Percentiles rank a stretch among this genome's conserved stretches.
Conservation (phyloP, 2,113 vertebrate genomes). For the Mesoclemmys tuberculata region DNA sequence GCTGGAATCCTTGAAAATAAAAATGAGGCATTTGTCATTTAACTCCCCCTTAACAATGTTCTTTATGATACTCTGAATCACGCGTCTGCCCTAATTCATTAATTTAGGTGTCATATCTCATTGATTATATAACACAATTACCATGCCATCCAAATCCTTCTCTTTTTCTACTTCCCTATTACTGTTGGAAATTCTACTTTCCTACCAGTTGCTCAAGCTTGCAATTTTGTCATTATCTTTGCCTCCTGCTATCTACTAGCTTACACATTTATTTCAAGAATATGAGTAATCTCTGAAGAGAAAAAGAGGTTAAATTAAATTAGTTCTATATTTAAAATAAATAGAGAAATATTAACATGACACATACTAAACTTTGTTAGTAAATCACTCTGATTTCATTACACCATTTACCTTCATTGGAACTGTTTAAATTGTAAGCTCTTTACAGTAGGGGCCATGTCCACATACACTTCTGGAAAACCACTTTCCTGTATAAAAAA, state of each 20-base stretch:
- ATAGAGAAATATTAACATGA: not conserved
- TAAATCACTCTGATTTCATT: not conserved
- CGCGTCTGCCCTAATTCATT: not conserved
- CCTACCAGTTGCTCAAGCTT: too few species aligned
- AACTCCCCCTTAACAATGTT: not conserved
- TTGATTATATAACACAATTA: not conserved
- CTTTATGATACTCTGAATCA: not conserved
- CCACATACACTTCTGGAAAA: not conserved
- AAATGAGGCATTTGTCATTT: not conserved
- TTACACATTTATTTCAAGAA: not conserved
- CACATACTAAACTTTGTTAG: not conserved
- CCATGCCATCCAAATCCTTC: not conserved
- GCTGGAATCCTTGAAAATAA: slow-evolving; percentile 43
- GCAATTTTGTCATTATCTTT: not conserved
- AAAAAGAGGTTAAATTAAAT: not conserved
- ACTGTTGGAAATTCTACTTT: not conserved
- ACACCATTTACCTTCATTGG: not conserved
- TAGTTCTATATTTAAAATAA: not conserved
- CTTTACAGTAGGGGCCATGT: not conserved
- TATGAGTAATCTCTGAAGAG: not conserved
- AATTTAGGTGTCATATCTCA: not conserved
- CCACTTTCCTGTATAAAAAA: not conserved
- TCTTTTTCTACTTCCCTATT: too few species aligned
- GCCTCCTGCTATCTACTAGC: not conserved
- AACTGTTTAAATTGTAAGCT: not conserved